Conservation (phyloP, 2,113 vertebrate species). For the Haemorhous mexicanus region DNA sequence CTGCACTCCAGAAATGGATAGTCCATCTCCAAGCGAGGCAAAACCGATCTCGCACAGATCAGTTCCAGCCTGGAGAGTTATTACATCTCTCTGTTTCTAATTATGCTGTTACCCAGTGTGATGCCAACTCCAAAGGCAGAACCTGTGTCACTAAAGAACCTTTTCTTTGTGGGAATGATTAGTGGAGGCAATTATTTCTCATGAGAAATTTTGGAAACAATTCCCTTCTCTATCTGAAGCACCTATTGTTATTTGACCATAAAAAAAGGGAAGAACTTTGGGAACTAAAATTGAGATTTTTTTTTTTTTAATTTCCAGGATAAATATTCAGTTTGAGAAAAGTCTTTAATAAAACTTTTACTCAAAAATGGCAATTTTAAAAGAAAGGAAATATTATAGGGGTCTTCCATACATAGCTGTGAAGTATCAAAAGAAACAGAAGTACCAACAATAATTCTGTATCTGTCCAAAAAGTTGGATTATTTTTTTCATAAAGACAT, state of each 20-base stretch:
- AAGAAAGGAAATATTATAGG: not conserved
- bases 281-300: not conserved
- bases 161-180: constrained; percentile 41
- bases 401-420: accelerated
- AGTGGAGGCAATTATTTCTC: constrained; percentile 24
- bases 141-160: constrained; percentile 42
- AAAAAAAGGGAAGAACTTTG: not conserved
- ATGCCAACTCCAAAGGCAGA: constrained; percentile 65
- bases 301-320: not conserved
- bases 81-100: constrained; percentile 60
- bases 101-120: constrained; percentile 49
- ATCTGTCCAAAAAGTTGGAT: not conserved
- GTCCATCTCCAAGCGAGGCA: constrained; percentile 52
- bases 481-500: not conserved
- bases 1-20: constrained; percentile 50
- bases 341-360: not conserved
- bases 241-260: not conserved
- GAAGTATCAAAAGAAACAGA: not conserved
- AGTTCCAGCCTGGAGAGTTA: constrained; percentile 54
- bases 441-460: accelerated
- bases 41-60: constrained; percentile 42
- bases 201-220: not conserved
- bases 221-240: not conserved
- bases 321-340: not conserved
- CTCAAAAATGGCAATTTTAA: not conserved